A percentile compares a stretch with the other conserved stretches of the same genome.
phyloP scores from a whole-genome alignment of 1,140 invertebrate genomes.

The Drosophila nikananu region DNA sequence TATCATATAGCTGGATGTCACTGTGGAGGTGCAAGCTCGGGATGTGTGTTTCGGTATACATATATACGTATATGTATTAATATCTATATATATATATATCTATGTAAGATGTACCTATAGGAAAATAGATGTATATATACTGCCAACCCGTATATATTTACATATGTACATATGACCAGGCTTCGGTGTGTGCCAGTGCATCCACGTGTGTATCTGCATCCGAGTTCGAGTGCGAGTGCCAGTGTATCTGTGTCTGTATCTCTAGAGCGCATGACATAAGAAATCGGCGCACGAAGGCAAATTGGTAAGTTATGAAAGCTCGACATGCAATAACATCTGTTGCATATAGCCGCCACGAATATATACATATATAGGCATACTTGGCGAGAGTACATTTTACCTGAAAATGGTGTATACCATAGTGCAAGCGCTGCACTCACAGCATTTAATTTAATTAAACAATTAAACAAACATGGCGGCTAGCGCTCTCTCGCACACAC shows the following conservation, averaged over 20 bases:
- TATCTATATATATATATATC: conserved; percentile 10
- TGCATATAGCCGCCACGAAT: conserved; percentile 44
- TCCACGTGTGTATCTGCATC: conserved; percentile 18
- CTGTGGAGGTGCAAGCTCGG: conserved; percentile 42
- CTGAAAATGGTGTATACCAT: conserved; percentile 15
- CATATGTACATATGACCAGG: not conserved
- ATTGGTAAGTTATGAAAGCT: conserved; percentile 65
- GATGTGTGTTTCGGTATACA: conserved; percentile 17
- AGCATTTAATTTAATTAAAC: conserved; percentile 81
- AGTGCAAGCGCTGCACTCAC: conserved; percentile 59
- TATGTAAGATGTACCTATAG: conserved; percentile 5
- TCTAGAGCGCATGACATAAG: conserved; percentile 71
- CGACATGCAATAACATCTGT: conserved; percentile 73
- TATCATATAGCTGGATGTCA: conserved; percentile 13
- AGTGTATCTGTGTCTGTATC: conserved; percentile 18
- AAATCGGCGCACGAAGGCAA: conserved; percentile 59
- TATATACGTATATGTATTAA: not conserved
- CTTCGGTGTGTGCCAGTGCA: conserved; percentile 22
- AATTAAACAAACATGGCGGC: conserved; percentile 77
- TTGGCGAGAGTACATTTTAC: conserved; percentile 4
- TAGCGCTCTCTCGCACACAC: conserved; percentile 21
- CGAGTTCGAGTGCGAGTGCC: conserved; percentile 10
- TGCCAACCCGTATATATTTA: not conserved
- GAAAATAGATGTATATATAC: conserved; percentile 11
- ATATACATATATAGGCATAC: conserved; percentile 11